Conservation (phyloP, 2,888 invertebrate species). For the Emmelina monodactyla region DNA sequence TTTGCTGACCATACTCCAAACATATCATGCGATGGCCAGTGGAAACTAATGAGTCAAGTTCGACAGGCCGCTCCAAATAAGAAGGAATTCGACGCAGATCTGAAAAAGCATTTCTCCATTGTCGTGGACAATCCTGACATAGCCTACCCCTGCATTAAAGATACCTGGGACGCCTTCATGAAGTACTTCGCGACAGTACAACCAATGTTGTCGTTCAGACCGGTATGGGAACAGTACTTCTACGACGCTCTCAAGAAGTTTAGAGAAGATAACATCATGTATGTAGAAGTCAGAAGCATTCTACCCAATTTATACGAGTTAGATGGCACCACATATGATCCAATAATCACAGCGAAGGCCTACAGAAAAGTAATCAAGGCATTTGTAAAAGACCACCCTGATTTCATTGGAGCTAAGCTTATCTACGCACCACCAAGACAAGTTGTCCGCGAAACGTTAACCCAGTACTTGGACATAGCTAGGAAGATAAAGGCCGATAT, state of each 20-base stretch:
- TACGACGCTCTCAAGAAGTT: conserved; percentile 69
- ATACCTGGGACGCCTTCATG: conserved; percentile 67
- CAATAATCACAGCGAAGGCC: conserved; percentile 63
- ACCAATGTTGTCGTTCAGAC: conserved; percentile 67
- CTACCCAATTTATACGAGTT: conserved; percentile 72
- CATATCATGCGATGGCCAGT: conserved; percentile 27
- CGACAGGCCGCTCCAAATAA: conserved; percentile 41
- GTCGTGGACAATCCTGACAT: conserved; percentile 48
- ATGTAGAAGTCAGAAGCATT: conserved; percentile 72
- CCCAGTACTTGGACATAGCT: conserved; percentile 45
- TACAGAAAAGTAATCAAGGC: conserved; percentile 64
- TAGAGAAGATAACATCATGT: conserved; percentile 73
- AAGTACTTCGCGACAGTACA: conserved; percentile 60
- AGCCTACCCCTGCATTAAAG: conserved; percentile 58
- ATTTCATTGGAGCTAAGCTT: conserved; percentile 72
- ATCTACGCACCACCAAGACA: conserved; percentile 72
- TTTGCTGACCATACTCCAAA: conserved; percentile 32
- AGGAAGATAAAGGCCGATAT: conserved; percentile 48
- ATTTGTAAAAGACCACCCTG: conserved; percentile 67
- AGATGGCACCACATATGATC: conserved; percentile 64
- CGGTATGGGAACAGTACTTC: conserved; percentile 72
- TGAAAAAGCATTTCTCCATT: conserved; percentile 64
- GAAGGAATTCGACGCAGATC: conserved; percentile 50
- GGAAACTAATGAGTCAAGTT: conserved; percentile 55
- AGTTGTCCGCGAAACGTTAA: conserved; percentile 36